Evolutionary conservation across 2,797 vertebrate species (phyloP).

Genomic region (Paratrypauchen microcephalus): DNA sequence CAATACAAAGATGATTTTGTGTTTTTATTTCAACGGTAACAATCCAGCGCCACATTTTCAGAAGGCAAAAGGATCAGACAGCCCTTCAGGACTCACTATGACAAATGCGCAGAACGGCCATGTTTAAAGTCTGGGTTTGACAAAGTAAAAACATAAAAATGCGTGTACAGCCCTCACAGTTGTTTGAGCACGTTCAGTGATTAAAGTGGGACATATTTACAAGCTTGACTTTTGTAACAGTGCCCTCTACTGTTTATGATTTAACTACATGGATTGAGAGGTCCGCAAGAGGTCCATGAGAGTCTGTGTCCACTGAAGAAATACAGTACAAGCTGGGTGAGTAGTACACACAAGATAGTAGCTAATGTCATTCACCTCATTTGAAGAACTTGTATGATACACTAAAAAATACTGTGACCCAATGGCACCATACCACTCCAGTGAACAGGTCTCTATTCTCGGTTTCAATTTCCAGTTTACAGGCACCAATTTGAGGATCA

Average conservation of each 20-base stretch:
- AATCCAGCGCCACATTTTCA: background rate
- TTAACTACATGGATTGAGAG: background rate
- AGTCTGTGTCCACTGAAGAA: background rate
- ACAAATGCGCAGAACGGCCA: conserved; percentile 20
- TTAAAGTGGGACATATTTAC: conserved; percentile 34
- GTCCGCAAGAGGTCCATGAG: conserved; percentile 52
- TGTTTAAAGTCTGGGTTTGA: conserved; percentile 32
- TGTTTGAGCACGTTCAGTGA: conserved; percentile 20
- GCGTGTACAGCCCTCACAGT: conserved; percentile 23
- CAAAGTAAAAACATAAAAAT: conserved; percentile 23
- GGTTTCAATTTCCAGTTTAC: background rate
- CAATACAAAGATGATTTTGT: background rate
- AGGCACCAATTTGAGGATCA: background rate
- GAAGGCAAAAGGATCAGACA: conserved; percentile 33
- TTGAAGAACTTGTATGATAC: no score
- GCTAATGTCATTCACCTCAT: background rate
- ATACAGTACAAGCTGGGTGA: background rate
- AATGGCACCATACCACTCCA: background rate
- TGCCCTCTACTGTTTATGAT: conserved; percentile 30
- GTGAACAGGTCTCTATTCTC: background rate
- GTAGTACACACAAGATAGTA: background rate
- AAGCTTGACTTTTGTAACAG: conserved; percentile 29
- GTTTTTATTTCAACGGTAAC: background rate
- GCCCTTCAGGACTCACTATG: conserved; percentile 9
- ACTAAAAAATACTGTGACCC: background rate